phyloP scores from a whole-genome alignment of 2,113 vertebrate species.

The Triplophysa tibetana region DNA sequence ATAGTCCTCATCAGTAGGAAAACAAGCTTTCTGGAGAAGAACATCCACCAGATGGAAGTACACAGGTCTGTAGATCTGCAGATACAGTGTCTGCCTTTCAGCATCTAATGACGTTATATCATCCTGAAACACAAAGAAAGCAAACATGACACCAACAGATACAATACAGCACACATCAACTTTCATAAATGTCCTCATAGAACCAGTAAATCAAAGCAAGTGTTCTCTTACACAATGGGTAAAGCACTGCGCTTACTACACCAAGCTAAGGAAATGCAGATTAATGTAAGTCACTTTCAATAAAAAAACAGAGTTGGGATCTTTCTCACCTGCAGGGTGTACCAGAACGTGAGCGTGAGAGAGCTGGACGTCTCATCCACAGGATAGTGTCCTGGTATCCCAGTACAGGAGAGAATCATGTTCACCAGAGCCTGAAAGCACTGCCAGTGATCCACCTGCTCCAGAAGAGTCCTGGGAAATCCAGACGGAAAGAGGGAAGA shows the following conservation, averaged over 20 bases:
- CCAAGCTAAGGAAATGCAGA: too few species aligned
- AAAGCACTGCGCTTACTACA: too few species aligned
- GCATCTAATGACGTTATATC: constrained; percentile 93
- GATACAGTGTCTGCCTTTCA: constrained; percentile 89
- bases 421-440: constrained; percentile 93
- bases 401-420: constrained; percentile 98
- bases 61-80: constrained; percentile 93
- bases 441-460: constrained; percentile 95
- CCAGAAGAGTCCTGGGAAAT: constrained; percentile 83
- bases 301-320: not conserved
- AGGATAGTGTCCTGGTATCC: constrained; percentile 92
- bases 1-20: constrained; percentile 88
- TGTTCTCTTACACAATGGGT: too few species aligned
- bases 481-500: not conserved
- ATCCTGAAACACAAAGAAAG: constrained; percentile 73
- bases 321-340: constrained; percentile 85
- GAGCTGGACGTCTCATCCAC: constrained; percentile 96
- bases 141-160: not conserved
- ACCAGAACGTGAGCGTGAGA: constrained; percentile 97
- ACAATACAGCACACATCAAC: not conserved
- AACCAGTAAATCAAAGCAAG: too few species aligned
- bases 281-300: too few species aligned
- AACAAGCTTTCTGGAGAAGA: constrained; percentile 92
- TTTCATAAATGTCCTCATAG: not conserved
- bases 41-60: constrained; percentile 97